Conservation (phyloP, 1,140 invertebrate species). For the Olivierus martensii region DNA sequence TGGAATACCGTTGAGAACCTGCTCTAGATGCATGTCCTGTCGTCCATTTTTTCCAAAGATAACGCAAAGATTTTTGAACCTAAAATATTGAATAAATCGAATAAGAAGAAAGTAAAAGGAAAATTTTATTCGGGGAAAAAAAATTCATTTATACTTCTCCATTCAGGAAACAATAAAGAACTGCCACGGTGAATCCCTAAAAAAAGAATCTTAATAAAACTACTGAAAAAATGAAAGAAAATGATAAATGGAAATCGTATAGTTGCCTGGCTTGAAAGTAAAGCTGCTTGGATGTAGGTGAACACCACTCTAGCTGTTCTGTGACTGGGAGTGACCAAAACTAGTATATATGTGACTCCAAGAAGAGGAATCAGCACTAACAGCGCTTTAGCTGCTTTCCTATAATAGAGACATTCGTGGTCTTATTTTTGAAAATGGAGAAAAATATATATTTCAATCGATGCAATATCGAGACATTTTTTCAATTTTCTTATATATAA, state of each 20-base stretch:
- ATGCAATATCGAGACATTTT: too few relatives aligned
- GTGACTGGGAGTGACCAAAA: slow-evolving; percentile 49
- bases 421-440: too few relatives aligned
- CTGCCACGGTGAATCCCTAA: slow-evolving; percentile 70
- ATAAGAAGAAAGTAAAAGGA: too few relatives aligned
- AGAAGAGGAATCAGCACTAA: slow-evolving; percentile 72
- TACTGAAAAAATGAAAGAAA: too few relatives aligned
- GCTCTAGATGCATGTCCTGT: slow-evolving; percentile 28
- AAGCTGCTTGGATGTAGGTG: slow-evolving; percentile 12
- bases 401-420: slow-evolving; percentile 17
- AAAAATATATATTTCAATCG: too few relatives aligned
- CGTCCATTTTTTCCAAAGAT: slow-evolving; percentile 65
- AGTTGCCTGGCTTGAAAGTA: slow-evolving; percentile 26
- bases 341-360: slow-evolving; percentile 72
- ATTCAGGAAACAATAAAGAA: slow-evolving; percentile 76
- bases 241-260: not conserved
- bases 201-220: not conserved
- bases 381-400: slow-evolving; percentile 76
- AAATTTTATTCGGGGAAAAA: too few relatives aligned
- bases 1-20: slow-evolving; percentile 10
- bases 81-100: too few relatives aligned
- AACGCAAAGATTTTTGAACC: slow-evolving; percentile 65
- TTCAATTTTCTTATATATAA: too few relatives aligned
- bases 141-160: too few relatives aligned
- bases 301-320: slow-evolving; percentile 15